Base-by-base conservation (phyloP, 2,797 vertebrate genomes). In the Ptychadena robeensis region DNA sequence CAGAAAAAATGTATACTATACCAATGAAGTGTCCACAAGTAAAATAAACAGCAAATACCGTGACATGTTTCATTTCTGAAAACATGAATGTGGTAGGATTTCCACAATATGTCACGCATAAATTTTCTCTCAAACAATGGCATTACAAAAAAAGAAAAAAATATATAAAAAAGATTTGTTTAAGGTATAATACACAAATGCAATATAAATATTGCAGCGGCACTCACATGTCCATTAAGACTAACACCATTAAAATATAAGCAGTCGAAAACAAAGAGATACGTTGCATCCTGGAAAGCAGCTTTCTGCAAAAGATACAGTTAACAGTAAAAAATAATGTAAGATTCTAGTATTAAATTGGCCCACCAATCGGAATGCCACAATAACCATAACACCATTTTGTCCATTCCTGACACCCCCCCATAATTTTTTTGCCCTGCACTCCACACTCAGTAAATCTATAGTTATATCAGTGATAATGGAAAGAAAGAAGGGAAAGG, bases 51-150 rank as follows among this genome's bases (percentile, higher is more conserved):
- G 66, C 30, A 4, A 2, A 88, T 85, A 99, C 98, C 0, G 95
- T 96, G 87, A 99, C 97, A 0, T 95, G 95, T 81, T 99, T 99
- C 97, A 99, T 99, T 94, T 99, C 98, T 0, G 98, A 99, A 92
- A 99, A 98, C 82, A 99, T 93, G 89, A n/a, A 99, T 98, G 86
- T 97, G 91, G 92, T 98, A 94, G 91, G 73, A 99, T 98, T 87
- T 97, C 97, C 2, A 97, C 95, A 98, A 99, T 99, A 91, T 99
- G 81, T 99, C 98, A 0, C 93, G 92, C 34, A 99, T 96, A 87
- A 99, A 97, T 90, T 96, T 97, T 74, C 98, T 95, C 18, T 99
- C 97, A 40, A 87, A 86, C 15, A 99, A 92, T 18, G 98, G 96
- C 90, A 98, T 99, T 85, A 4, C 59, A 38, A 81, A 53, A 67